Percentiles rank a stretch among this genome's conserved stretches.
Conservation (phyloP, 1,140 invertebrate genomes). For the Diabrotica undecimpunctata region DNA sequence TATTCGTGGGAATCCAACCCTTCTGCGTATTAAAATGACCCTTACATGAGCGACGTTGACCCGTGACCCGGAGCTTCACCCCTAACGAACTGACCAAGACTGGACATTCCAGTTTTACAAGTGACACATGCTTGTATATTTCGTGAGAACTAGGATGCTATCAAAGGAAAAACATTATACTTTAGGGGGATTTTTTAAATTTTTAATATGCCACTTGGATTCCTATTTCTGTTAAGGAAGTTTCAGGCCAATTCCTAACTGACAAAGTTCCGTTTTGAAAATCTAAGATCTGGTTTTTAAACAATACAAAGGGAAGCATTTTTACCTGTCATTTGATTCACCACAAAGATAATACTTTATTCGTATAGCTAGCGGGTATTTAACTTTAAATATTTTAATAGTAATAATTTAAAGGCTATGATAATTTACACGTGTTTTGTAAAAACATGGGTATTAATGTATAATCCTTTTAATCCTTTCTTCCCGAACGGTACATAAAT, state of each 20-base stretch:
- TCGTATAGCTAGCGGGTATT: too few species aligned
- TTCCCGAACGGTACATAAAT: too few species aligned
- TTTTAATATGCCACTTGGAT: conserved; percentile 6
- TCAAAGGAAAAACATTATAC: conserved; percentile 12
- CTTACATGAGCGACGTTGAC: conserved; percentile 36
- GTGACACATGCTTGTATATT: conserved; percentile 32
- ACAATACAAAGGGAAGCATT: neutral
- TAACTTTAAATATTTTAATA: too few species aligned
- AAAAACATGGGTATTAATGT: too few species aligned
- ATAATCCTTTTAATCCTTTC: too few species aligned
- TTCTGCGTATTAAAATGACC: conserved; percentile 34
- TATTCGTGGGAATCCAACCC: conserved; percentile 36
- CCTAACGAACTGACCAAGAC: conserved; percentile 41
- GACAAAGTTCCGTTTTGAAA: conserved; percentile 1
- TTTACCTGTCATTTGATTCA: too few species aligned
- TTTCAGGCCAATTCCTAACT: neutral
- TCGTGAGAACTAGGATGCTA: conserved; percentile 38
- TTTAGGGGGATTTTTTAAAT: conserved; percentile 11
- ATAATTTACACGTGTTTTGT: too few species aligned
- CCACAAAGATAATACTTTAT: too few species aligned
- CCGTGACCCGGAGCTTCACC: conserved; percentile 30
- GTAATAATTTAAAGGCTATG: too few species aligned
- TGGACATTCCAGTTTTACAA: conserved; percentile 38
- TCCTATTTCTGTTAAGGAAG: conserved; percentile 10
- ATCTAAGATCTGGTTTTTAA: conserved; percentile 3